Evolutionary conservation across 2,888 invertebrate species (phyloP), one percentile per base, ranked within the genome.

Genomic region (Drosophila anomalata): DNA sequence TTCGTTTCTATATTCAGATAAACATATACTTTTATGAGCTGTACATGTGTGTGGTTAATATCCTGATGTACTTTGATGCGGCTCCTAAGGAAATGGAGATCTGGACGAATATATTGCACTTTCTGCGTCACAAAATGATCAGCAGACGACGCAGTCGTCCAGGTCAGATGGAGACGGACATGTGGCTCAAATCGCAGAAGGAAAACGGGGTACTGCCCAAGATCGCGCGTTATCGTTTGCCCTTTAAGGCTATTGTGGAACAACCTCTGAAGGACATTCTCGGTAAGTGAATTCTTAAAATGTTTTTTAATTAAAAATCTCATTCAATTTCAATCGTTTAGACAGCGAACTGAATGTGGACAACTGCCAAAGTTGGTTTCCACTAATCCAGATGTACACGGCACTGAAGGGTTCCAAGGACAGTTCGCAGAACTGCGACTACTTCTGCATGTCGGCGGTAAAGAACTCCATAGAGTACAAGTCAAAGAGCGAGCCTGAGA

Each of bases 1-100:
- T 9, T 29, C 29, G 9, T 9, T 22, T 8, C n/a, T 22, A 17
- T 31, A 56, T 73, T 26, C 31, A 91, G 91, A 90, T 92, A 24
- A 91, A 92, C 71, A 90, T 90, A 3, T 92, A 92, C 68, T 92
- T 92, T 61, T 92, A 92, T 73, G 92, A 92, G 66, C 76, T 92
- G 33, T 92, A 91, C 75, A 77, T 92, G 29, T 90, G 90, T 65
- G 89, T 92, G 9, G 89, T 92, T 39, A 90, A 92, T 66, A 89
- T 92, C n/a, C 79, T 92, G 0, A 85, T 82, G 51, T 88, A 86
- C 60, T 88, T 90, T 6, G 87, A 90, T 72, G 80, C 85, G 0
- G 79, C 90, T 2, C 90, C 91, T 1, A 87, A 88, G 24, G 90
- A 90, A 74, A 90, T 91, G 90, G 81, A 90, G 68, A 82, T 90